Conservation (phyloP, 2,113 vertebrate genomes). For the Salvelinus fontinalis region DNA sequence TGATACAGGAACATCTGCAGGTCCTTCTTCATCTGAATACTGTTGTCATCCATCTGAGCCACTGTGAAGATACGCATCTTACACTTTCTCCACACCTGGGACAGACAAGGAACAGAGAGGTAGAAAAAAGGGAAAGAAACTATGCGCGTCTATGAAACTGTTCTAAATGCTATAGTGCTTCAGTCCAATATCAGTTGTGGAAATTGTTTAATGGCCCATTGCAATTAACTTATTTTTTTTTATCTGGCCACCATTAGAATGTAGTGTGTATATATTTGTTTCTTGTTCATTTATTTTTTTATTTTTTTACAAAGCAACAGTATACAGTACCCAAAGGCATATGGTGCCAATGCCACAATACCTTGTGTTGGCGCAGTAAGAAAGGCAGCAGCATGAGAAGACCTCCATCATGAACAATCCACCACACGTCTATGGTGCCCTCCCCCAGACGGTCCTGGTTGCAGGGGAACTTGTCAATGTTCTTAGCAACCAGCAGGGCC, state of each 20-base stretch:
- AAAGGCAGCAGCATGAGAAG: conserved; percentile 96
- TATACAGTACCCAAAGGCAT: not conserved
- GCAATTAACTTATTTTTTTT: too few species aligned
- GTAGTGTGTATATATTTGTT: too few species aligned
- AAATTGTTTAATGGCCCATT: too few species aligned
- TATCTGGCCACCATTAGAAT: too few species aligned
- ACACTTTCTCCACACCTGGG: conserved; percentile 93
- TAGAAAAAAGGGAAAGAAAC: not conserved
- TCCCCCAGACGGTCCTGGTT: conserved; percentile 85
- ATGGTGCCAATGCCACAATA: conserved; percentile 26
- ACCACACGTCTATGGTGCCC: conserved; percentile 91
- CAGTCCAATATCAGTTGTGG: too few species aligned
- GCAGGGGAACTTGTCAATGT: conserved; percentile 86
- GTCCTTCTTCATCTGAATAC: conserved; percentile 98
- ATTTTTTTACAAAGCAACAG: not conserved
- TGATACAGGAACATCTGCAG: conserved; percentile 93
- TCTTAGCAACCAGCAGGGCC: conserved; percentile 92
- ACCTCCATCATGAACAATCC: conserved; percentile 95
- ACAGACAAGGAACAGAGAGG: not conserved
- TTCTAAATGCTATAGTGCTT: too few species aligned
- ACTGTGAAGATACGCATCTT: conserved; percentile 96
- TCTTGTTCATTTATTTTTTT: too few species aligned
- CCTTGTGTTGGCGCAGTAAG: conserved; percentile 92
- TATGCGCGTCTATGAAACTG: too few species aligned
- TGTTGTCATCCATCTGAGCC: conserved; percentile 94